Evolutionary conservation across 2,797 vertebrate genomes (phyloP).

Genomic region (Nasua narica): DNA sequence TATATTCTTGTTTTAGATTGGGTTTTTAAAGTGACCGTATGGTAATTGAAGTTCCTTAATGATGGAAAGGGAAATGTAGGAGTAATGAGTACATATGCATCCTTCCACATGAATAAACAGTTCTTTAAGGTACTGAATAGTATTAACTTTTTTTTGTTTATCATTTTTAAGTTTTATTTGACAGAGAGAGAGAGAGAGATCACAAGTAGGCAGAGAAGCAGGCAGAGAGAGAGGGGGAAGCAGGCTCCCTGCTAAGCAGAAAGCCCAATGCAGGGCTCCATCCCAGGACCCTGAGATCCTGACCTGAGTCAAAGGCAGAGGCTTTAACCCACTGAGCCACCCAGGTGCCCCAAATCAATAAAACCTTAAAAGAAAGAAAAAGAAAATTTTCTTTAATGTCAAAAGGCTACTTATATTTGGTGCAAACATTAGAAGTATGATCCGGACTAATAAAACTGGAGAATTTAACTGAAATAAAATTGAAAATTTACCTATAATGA

Average conservation of each 20-base stretch:
- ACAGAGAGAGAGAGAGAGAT: too few species aligned
- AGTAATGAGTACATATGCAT: neutral
- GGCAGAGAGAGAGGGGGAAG: too few species aligned
- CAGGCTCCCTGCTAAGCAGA: too few species aligned
- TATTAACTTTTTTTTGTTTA: neutral
- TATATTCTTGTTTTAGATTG: neutral
- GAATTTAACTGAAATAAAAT: neutral
- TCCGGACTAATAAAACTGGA: neutral
- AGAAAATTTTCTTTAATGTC: neutral
- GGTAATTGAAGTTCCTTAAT: slow-evolving; percentile 13
- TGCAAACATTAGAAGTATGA: neutral
- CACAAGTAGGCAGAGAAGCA: too few species aligned
- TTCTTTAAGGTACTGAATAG: neutral
- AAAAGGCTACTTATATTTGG: neutral
- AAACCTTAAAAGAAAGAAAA: neutral
- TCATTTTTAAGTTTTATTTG: neutral
- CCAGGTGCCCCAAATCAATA: too few species aligned
- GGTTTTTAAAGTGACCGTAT: slow-evolving; percentile 7
- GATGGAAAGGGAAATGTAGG: neutral
- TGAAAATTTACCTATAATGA: neutral
- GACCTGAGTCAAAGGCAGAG: too few species aligned
- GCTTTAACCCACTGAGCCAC: too few species aligned
- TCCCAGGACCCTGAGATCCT: too few species aligned
- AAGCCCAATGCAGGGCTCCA: too few species aligned
- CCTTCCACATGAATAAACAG: neutral